Evolutionary conservation across 2,113 vertebrate genomes (phyloP), one percentile per base, ranked within the genome.

Genomic region (Oophaga pumilio): DNA sequence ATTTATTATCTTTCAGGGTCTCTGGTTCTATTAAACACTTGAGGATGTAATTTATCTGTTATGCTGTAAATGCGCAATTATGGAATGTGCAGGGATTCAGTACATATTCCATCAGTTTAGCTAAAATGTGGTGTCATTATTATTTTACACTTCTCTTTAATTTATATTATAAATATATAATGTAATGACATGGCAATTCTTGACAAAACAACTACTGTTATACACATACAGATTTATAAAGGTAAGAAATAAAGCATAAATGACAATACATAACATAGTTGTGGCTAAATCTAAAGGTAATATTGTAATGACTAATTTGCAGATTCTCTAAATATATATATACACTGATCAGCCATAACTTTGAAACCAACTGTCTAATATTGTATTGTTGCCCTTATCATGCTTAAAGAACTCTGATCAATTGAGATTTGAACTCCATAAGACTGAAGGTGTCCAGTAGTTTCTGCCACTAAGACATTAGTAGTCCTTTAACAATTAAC

Each of bases 1-100:
- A 94, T 94, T 94, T 95, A 94, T 95, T 93, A 94, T 95, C 92
- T 91, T 90, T 74, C 88, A 93, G 87, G 85, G 93, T 91, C 93
- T 94, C 93, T 92, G 91, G 91, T 69, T 66, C n/a, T 57, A 91
- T 89, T 92, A 95, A 94, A 85, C 90, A 91, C 93, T 91, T 94
- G 89, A 64, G 89, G 90, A 87, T 90, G 90, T 91, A 93, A 93
- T 91, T 92, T 92, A 89, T 92, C 90, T 91, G 90, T 89, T 94
- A 91, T 84, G 50, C 91, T 92, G 92, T 92, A 88, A 90, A 88
- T 93, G 88, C 92, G 92, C 88, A 92, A 93, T 71, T 87, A 71
- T 59, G 18, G 20, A 69, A 56, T 87, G 22, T 49, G 49, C 6
- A 9, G 14, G 20, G 14, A 81, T 66, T 52, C 8, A 76, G 50